Conservation (phyloP, 2,797 vertebrate species). For the Tapera naevia region DNA sequence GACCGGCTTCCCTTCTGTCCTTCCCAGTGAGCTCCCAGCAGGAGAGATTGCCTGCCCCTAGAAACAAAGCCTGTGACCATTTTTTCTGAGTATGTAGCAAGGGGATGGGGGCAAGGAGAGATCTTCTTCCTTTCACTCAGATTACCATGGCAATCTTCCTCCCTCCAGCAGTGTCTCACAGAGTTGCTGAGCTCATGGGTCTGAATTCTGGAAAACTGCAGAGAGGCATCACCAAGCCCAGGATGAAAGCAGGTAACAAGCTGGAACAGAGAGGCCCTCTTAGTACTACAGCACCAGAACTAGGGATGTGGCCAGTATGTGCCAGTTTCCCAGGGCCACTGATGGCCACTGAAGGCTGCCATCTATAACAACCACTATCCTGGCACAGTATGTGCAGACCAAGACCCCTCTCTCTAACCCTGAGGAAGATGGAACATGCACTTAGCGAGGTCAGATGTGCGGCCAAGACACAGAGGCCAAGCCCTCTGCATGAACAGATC, state of each 20-base stretch:
- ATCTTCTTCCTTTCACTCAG: not conserved
- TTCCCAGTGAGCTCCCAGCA: not conserved
- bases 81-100: not conserved
- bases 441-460: not conserved
- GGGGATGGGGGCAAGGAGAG: not conserved
- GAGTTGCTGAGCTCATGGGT: constrained; percentile 75
- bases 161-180: constrained; percentile 67
- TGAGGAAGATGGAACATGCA: not conserved
- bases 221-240: constrained; percentile 68
- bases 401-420: not conserved
- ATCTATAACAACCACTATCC: constrained; percentile 72
- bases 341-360: constrained; percentile 70
- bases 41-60: not conserved
- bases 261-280: constrained; percentile 74
- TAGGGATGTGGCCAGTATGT: not conserved
- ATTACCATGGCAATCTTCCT: not conserved
- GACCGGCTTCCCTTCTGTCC: not conserved
- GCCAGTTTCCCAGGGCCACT: constrained; percentile 75
- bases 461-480: not conserved
- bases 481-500: not conserved
- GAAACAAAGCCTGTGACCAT: not conserved
- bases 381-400: constrained; percentile 55
- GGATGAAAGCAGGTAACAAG: constrained; percentile 76
- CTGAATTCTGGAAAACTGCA: constrained; percentile 76
- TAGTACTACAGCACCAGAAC: not conserved